Conservation (phyloP, 2,797 vertebrate genomes). For the Muscicapa striata region DNA sequence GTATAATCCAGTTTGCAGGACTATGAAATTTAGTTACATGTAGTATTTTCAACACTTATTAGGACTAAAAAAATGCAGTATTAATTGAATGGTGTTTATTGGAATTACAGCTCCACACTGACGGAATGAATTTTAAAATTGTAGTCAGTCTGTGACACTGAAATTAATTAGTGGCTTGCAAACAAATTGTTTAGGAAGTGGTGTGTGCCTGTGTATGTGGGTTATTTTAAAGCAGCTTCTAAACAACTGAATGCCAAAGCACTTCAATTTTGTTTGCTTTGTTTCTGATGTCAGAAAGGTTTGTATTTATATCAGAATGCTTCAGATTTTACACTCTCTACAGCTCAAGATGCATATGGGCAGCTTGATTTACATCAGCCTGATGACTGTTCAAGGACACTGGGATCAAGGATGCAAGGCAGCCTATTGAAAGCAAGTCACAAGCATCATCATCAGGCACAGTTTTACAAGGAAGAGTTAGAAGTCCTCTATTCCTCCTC, state of each 20-base stretch:
- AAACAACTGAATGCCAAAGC: not conserved
- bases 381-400: not conserved
- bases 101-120: conserved; percentile 32
- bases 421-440: not conserved
- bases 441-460: not conserved
- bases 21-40: conserved; percentile 21
- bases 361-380: conserved; percentile 2
- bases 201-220: not conserved
- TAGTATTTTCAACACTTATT: conserved; percentile 5
- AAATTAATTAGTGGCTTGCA: conserved; percentile 44
- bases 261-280: not conserved
- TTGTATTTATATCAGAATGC: not conserved
- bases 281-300: conserved; percentile 4
- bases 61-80: not conserved
- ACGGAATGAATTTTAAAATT: conserved; percentile 42
- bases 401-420: not conserved
- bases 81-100: conserved; percentile 41
- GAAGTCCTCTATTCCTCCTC: not conserved
- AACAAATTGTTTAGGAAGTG: conserved; percentile 52
- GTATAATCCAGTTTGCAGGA: not conserved
- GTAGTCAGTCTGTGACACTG: conserved; percentile 17
- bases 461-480: not conserved
- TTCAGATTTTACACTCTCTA: not conserved
- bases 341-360: not conserved
- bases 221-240: conserved; percentile 37